Evolutionary conservation across 2,888 invertebrate species (phyloP).

Genomic region (Mayetiola destructor): DNA sequence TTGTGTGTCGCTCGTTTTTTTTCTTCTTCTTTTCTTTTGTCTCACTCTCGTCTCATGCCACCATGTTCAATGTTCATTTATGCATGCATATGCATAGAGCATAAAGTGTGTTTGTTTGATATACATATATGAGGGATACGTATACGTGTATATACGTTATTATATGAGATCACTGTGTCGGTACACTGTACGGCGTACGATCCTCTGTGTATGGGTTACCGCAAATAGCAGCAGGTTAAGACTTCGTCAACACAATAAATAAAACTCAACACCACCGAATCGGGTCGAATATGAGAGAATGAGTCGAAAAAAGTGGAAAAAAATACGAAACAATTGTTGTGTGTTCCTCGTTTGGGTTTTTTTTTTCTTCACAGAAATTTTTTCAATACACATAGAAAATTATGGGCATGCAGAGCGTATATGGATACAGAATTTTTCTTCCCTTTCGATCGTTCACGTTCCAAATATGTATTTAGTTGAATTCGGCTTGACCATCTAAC

Average conservation of each 20-base stretch:
- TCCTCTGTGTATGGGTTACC: slow-evolving; percentile 12
- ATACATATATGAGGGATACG: too few species aligned
- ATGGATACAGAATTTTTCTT: slow-evolving; percentile 2
- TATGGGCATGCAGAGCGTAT: neutral
- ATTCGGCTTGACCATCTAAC: neutral
- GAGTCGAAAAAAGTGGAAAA: slow-evolving; percentile 4
- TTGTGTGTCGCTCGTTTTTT: too few species aligned
- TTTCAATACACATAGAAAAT: neutral
- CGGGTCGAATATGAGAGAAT: too few species aligned
- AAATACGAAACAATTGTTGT: too few species aligned
- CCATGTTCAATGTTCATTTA: neutral
- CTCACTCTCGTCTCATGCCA: neutral
- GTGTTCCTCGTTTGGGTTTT: too few species aligned
- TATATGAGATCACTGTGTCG: neutral
- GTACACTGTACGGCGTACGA: too few species aligned
- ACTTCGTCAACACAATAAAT: slow-evolving; percentile 12
- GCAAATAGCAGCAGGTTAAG: slow-evolving; percentile 12
- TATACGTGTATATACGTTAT: neutral
- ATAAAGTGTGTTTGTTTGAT: too few species aligned
- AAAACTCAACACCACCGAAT: slow-evolving; percentile 7
- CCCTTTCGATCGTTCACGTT: too few species aligned
- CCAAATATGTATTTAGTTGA: neutral
- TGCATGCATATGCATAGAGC: too few species aligned
- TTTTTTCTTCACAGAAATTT: too few species aligned
- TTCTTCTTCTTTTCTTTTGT: too few species aligned